Base-by-base conservation (phyloP, 2,797 vertebrate genomes). In the Lacerta viridis region DNA sequence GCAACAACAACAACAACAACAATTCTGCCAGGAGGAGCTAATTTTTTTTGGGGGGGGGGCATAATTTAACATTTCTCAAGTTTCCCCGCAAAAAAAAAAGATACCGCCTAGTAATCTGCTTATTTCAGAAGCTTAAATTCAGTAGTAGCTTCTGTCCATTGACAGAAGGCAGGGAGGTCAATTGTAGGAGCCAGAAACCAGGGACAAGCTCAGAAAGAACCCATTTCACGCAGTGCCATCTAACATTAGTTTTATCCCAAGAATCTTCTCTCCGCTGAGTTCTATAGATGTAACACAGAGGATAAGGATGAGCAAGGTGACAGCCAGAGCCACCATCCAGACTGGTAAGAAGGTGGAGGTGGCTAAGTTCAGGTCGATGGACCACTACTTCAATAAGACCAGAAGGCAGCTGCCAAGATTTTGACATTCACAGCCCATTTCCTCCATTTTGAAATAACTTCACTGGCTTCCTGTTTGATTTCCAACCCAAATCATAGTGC, bases 21-120 rank as follows among this genome's bases (percentile, higher is more conserved):
- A 92, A 83, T 3, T 9, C 5, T 66, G 36, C 66, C 81, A 1
- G 0, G 88, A 80, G 89, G 4, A 61, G 59, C 17, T 61, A 50
- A 1, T 50, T 50, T 11, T 50, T 88, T 50, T 80, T 91, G 39
- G 33, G 33, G 33, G 33, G 33, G 33, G 33, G 0, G 55, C 71
- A 82, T 85, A 64, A 11, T 87, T 91, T 85, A 9, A 75, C 5
- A 84, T 61, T 89, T 20, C 69, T 3, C 5, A 81, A 82, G 50
- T 82, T 6, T 0, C 0, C 8, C 20, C 29, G 36, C 46, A 11
- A 1, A 11, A 2, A 50, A 50, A 79, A 90, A 77, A 82, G 1
- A 25, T 1, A 4, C 33, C 25, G 25, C 18, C 7, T 55, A 17
- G n/a, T 85, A 36, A 74, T 6, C 61, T 41, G 27, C 11, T 64